Evolutionary conservation across 1,140 invertebrate genomes (phyloP), one percentile per base, ranked within the genome.

Genomic region (Lasioglossum baleicum): DNA sequence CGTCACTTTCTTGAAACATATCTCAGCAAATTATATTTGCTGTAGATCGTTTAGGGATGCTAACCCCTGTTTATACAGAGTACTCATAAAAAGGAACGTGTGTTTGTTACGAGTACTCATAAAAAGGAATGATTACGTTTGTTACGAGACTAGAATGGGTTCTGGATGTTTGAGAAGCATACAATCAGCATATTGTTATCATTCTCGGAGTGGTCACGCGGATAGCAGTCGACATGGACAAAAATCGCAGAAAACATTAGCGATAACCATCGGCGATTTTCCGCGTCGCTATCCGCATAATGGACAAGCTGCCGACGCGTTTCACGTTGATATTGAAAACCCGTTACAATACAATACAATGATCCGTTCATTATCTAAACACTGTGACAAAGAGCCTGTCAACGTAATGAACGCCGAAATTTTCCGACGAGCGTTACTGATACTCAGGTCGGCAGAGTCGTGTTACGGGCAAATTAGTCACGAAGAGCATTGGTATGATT

Each of bases 281-380:
- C 64, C 22, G 48, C 26, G 17, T 44, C 40, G 4, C 58, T 17
- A 44, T 6, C 5, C 15, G 13, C 13, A 48, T 73, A 58, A 35
- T 75, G 67, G 51, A 44, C 51, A 65, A 65, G 60, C 56, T 7
- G 58, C 61, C 60, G 48, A 53, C 48, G 22, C 17, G 75, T 72
- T 64, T 58, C 77, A 35, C 67, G 40, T 48, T 80, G 66, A 81
- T 83, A 75, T 84, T 85, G 83, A 81, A 84, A 83, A 80, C 67
- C 82, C 72, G 75, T 84, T 85, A 84, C 77, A 79, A 83, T 80
- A 83, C 83, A 80, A 84, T 84, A 84, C 80, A 85, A 81, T 85
- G 82, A 83, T 75, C 77, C 68, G 72, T 85, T 82, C 73, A 85
- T 85, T 85, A 84, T 84, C 83, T 85, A 85, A 85, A 85, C 72